Percentiles rank a stretch among this genome's conserved stretches.
Evolutionary conservation across 2,888 invertebrate genomes (phyloP).

Genomic region (Pterostichus niger): DNA sequence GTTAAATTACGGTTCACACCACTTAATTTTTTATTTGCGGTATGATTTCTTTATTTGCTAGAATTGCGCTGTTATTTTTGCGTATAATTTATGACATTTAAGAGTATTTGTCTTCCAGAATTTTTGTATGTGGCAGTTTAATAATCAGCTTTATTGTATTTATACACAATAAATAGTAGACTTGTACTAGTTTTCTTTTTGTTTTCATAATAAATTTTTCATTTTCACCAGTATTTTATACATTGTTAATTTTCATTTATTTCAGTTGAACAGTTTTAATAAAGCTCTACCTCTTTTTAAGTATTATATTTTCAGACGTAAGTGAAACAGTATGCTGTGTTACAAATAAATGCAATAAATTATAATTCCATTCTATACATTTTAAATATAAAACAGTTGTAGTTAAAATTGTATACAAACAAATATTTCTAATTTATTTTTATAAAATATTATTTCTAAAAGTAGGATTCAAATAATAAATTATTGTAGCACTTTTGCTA

Average conservation of each 20-base stretch:
- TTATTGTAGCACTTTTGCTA: slow-evolving; percentile 57
- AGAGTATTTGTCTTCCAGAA: slow-evolving; percentile 65
- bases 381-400: slow-evolving; percentile 50
- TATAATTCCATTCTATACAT: slow-evolving; percentile 50
- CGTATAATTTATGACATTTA: slow-evolving; percentile 50
- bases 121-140: slow-evolving; percentile 63
- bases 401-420: slow-evolving; percentile 50
- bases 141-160: slow-evolving; percentile 63
- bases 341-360: slow-evolving; percentile 58
- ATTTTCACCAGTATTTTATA: slow-evolving; percentile 56
- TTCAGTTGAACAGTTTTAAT: slow-evolving; percentile 47
- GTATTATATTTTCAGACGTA: slow-evolving; percentile 60
- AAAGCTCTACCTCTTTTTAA: slow-evolving; percentile 64
- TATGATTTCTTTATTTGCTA: slow-evolving; percentile 46
- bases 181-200: slow-evolving; percentile 59
- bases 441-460: slow-evolving; percentile 57
- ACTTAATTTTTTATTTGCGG: slow-evolving; percentile 40
- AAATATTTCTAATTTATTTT: slow-evolving; percentile 55
- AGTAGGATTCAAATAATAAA: slow-evolving; percentile 42
- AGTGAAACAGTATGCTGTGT: slow-evolving; percentile 55
- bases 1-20: slow-evolving; percentile 46
- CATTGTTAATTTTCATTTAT: slow-evolving; percentile 52
- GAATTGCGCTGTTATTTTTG: slow-evolving; percentile 25
- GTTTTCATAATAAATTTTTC: slow-evolving; percentile 62
- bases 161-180: slow-evolving; percentile 66